Evolutionary conservation across 2,113 vertebrate genomes (phyloP), one percentile per base, ranked within the genome.

Genomic region (Toxotes jaculatrix): DNA sequence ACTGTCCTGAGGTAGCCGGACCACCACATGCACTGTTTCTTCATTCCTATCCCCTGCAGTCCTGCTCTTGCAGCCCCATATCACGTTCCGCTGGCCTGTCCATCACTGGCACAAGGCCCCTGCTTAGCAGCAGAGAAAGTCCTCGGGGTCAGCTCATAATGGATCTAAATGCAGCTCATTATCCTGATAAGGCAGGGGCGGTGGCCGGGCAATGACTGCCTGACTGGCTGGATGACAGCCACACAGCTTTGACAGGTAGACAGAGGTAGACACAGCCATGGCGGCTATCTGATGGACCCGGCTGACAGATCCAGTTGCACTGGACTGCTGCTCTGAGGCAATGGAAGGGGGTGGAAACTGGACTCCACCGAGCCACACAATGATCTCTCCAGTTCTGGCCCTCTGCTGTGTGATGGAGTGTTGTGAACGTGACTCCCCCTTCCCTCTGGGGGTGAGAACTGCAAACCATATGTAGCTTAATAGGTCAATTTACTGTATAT

Each of bases 131-230:
- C 84, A 69, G 88, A 90, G 90, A 93, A 93, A 92, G 92, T 93
- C 93, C 90, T 93, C 56, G 14, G 89, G 92, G 90, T 93, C 92
- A 88, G 85, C 78, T 91, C 87, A 88, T 92, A 92, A 92, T 93
- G 93, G 88, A 88, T 85, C 88, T 91, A 92, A 93, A 93, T 93
- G 91, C 88, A 72, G 78, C 91, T 93, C 92, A 93, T 93, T 93
- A 94, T 93, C 92, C 93, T 81, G 93, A 94, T 94, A 94, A 93
- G 90, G 87, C 77, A 57, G 81, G 86, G 91, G 87, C 85, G 84
- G 87, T 88, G 89, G 88, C 75, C 49, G 68, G 71, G 87, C 86
- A 85, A 87, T 83, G 87, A 90, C 82, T 42, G 88, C 76, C 91
- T 88, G 91, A 91, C 90, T 85, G 91, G 88, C 91, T 93, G 88